Percentiles rank a stretch among this genome's conserved stretches.
These are phyloP conservation scores for Typhlomys cinereus DNA, from an alignment of 2,113 vertebrate species.

Conservation along the genomic window DNA sequence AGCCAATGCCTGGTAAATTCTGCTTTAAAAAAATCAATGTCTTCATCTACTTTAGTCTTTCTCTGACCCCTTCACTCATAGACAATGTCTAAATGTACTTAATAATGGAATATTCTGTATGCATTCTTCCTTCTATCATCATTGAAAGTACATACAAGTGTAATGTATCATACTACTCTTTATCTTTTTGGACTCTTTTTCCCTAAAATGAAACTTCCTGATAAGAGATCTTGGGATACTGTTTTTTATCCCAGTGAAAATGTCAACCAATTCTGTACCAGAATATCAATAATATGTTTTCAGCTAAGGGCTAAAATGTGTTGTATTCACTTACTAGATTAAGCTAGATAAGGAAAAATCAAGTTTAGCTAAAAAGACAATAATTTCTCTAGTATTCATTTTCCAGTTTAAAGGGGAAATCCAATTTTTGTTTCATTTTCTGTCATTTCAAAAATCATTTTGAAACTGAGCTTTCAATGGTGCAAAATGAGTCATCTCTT, in stretches of 20 bases:
- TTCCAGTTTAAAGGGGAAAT: background rate
- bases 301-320: background rate
- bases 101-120: background rate
- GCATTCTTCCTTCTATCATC: background rate
- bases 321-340: slow-evolving; percentile 8
- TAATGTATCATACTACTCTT: background rate
- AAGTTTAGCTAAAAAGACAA: slow-evolving; percentile 5
- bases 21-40: background rate
- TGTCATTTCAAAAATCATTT: slow-evolving; percentile 55
- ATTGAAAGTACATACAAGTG: background rate
- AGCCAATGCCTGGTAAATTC: background rate
- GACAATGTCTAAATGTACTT: background rate
- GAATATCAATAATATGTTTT: background rate
- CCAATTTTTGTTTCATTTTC: slow-evolving; percentile 29
- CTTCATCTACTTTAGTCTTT: background rate
- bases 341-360: slow-evolving; percentile 23
- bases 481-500: slow-evolving; percentile 43
- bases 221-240: background rate
- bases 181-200: background rate
- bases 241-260: background rate
- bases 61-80: background rate
- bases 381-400: slow-evolving; percentile 39
- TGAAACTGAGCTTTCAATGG: slow-evolving; percentile 42
- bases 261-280: background rate
- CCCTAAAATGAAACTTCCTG: background rate